These are phyloP conservation scores for Scaptomyza montana DNA, from an alignment of 1,140 invertebrate species.

Conservation along the genomic window DNA sequence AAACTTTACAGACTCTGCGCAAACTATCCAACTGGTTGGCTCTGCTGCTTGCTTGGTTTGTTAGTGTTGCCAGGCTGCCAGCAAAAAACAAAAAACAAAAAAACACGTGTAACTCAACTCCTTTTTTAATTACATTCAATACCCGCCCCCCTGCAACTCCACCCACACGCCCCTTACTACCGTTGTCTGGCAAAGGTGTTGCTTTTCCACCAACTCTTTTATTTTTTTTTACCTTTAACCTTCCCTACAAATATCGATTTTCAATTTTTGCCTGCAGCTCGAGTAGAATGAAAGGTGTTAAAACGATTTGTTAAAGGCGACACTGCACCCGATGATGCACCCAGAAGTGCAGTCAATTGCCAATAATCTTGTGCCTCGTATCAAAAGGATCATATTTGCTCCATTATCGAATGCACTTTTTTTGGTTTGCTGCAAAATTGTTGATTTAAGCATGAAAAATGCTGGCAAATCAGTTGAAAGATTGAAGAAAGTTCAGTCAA, in stretches of 20 bases:
- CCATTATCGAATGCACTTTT: constrained; percentile 15
- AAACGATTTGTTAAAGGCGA: constrained; percentile 66
- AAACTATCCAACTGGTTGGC: not conserved
- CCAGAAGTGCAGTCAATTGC: constrained; percentile 59
- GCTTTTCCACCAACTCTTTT: not conserved
- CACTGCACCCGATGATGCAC: not conserved
- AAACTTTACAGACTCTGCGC: not conserved
- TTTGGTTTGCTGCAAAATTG: not conserved
- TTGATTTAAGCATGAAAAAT: not conserved
- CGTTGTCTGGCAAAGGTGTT: constrained; percentile 14
- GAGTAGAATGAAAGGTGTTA: constrained; percentile 69
- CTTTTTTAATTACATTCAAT: constrained; percentile 79
- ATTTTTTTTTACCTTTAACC: constrained; percentile 21
- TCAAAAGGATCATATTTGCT: constrained; percentile 63
- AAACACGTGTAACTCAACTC: constrained; percentile 75
- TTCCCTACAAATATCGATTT: constrained; percentile 76
- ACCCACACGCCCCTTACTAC: no score
- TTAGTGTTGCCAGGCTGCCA: constrained; percentile 26
- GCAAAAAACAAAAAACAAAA: not conserved
- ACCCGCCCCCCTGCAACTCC: constrained; percentile 16
- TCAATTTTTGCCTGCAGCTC: constrained; percentile 52
- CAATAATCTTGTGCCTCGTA: constrained; percentile 54
- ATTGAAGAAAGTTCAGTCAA: not conserved
- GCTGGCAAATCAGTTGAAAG: not conserved
- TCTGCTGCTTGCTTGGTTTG: not conserved